A percentile compares a stretch with the other conserved stretches of the same genome.
Conservation (phyloP, 2,113 vertebrate genomes). For the Bos indicus region DNA sequence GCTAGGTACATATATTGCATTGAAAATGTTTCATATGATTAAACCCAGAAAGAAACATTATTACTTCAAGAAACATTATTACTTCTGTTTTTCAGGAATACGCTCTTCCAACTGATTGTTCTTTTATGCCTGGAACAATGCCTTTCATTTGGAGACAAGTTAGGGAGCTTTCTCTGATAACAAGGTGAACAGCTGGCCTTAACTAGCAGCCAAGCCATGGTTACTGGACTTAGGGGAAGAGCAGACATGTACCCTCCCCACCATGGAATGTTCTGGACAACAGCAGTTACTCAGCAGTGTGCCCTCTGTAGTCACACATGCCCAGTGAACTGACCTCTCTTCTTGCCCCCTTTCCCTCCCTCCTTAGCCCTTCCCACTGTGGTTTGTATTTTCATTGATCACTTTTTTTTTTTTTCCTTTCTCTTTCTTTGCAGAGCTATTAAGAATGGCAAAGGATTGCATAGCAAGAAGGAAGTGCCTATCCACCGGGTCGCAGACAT, state of each 20-base stretch:
- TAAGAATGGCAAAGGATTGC: constrained; percentile 98
- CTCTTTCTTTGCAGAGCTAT: constrained; percentile 86
- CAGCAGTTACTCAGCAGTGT: not conserved
- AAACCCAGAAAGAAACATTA: constrained; percentile 51
- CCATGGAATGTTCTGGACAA: not conserved
- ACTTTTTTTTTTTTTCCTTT: not conserved
- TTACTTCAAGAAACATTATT: constrained; percentile 62
- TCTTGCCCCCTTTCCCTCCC: not conserved
- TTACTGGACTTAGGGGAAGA: not conserved
- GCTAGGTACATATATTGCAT: constrained; percentile 58
- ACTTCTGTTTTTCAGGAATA: constrained; percentile 37
- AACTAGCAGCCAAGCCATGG: not conserved
- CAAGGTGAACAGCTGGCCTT: not conserved
- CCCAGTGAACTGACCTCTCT: not conserved
- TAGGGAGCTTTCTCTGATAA: constrained; percentile 26
- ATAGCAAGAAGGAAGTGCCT: constrained; percentile 99
- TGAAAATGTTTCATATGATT: constrained; percentile 65
- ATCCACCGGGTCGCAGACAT: constrained; percentile 98
- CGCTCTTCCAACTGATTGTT: constrained; percentile 44
- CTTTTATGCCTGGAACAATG: constrained; percentile 39
- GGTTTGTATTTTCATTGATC: not conserved
- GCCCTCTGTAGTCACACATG: accelerated
- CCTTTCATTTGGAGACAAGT: constrained; percentile 50
- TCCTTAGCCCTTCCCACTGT: not conserved
- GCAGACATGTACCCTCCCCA: accelerated